Evolutionary conservation across 1,140 invertebrate species (phyloP).

Genomic region (Drosophila ohnishii): DNA sequence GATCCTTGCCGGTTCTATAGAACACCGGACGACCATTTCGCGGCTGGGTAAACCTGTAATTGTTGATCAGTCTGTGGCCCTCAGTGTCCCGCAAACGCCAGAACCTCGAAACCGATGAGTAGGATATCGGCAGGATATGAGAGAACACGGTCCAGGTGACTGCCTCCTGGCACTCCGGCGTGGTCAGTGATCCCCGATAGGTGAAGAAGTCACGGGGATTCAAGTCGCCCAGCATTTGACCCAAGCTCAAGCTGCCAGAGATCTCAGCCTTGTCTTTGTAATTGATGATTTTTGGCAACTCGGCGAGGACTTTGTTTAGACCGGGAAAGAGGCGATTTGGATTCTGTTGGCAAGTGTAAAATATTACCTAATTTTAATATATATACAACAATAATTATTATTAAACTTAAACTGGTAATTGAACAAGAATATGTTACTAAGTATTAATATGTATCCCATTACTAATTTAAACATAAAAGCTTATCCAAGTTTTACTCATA

Average conservation of each 20-base stretch:
- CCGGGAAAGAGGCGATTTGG: conserved; percentile 53
- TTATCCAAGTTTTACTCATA: background rate
- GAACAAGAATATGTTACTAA: background rate
- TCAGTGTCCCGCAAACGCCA: conserved; percentile 49
- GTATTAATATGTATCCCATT: too few species aligned
- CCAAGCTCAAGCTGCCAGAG: conserved; percentile 82
- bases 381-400: too few species aligned
- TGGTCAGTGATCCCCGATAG: conserved; percentile 94
- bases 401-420: background rate
- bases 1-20: conserved; percentile 62
- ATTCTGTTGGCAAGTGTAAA: conserved; percentile 9
- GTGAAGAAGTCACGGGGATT: conserved; percentile 88
- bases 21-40: conserved; percentile 85
- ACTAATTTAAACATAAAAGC: background rate
- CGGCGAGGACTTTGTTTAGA: conserved; percentile 39
- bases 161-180: conserved; percentile 93
- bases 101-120: conserved; percentile 86
- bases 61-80: conserved; percentile 48
- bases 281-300: conserved; percentile 29
- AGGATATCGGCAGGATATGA: conserved; percentile 89
- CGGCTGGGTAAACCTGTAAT: conserved; percentile 64
- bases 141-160: conserved; percentile 96
- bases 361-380: too few species aligned
- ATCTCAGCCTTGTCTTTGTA: conserved; percentile 26
- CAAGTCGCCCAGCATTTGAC: conserved; percentile 85